Conservation (phyloP, 37 sponge, comb jelly and placozoan genomes). For the Halisarca cf. caerulea region DNA sequence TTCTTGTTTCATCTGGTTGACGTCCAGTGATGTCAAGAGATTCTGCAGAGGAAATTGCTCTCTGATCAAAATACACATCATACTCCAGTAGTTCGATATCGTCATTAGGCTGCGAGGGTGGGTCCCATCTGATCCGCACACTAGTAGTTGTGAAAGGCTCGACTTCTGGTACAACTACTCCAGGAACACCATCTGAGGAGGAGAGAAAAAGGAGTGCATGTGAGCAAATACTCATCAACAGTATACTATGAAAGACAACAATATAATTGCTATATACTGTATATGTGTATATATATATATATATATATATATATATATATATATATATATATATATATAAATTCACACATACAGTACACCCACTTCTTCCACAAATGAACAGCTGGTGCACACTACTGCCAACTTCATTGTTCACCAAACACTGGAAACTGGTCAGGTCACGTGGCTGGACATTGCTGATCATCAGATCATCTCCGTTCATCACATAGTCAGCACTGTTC, state of each 20-base stretch:
- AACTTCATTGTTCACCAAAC: neutral
- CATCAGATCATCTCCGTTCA: neutral
- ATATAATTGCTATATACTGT: too few species aligned
- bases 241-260: too few species aligned
- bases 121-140: constrained; percentile 21
- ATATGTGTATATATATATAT: too few species aligned
- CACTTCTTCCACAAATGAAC: constrained; percentile 17
- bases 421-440: constrained; percentile 17
- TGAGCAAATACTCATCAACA: too few species aligned
- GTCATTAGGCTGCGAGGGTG: constrained; percentile 9
- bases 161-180: neutral
- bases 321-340: too few species aligned
- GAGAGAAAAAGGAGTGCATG: neutral
- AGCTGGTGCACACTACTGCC: neutral
- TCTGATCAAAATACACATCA: neutral
- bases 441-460: neutral
- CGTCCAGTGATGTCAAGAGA: neutral
- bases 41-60: neutral
- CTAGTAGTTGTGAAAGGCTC: constrained; percentile 5
- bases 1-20: neutral
- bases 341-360: too few species aligned
- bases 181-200: neutral
- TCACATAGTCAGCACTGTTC: neutral
- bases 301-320: too few species aligned
- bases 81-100: constrained; percentile 15